Evolutionary conservation across 2,113 vertebrate species (phyloP), one percentile per base, ranked within the genome.

Genomic region (Muntiacus reevesi): DNA sequence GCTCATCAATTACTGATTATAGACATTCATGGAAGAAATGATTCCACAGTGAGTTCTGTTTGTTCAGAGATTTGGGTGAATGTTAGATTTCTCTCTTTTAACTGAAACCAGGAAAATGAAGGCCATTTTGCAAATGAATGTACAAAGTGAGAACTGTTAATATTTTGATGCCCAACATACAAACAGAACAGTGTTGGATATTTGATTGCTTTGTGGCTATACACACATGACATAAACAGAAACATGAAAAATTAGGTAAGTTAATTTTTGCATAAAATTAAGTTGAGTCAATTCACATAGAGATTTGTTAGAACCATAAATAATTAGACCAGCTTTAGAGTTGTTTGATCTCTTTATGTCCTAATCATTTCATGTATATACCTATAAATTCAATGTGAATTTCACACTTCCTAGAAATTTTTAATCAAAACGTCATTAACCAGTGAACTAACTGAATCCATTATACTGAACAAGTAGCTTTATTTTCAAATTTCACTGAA

Each of bases 41-140:
- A 96, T 94, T 97, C 89, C 87, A 1, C 93, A 8, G 74, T 96
- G 55, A 97, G 54, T 33, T 98, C 4, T 96, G 81, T 97, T 98
- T 98, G 96, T 84, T 94, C 64, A 96, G 94, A 7, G 67, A 95
- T 85, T 98, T 98, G 62, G 10, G 79, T 97, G 95, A 98, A 97
- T 82, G 45, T 96, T 98, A 97, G 96, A 88, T 94, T 94, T 96
- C 94, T 7, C 83, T 97, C 96, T 96, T 64, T 91, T 95, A 98
- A 84, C 52, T 94, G 15, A 36, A 97, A 62, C 89, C 94, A 97
- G 96, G 78, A 97, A 98, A 98, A 97, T 93, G 47, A 97, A 54
- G 0, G 1, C 25, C 47, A 43, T 59, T 96, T 98, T 89, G 88
- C 78, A 98, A 97, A 95, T 95, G 36, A 0, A 81, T 97, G 92